phyloP scores from a whole-genome alignment of 2,888 invertebrate species.

The Lochmaea capreae region DNA sequence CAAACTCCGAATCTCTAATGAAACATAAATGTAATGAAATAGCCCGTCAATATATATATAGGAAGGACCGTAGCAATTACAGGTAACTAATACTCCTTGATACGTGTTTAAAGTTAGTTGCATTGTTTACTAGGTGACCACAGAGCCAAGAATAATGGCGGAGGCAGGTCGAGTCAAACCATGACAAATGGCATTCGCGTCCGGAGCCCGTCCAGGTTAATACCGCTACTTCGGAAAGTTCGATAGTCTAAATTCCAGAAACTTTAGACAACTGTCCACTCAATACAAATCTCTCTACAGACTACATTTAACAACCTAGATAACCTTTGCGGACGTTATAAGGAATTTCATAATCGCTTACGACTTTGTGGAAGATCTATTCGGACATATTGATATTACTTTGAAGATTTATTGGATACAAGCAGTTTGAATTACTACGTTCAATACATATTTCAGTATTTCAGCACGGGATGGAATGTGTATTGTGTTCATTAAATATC shows the following conservation, averaged over 20 bases:
- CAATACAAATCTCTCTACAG: constrained; percentile 45
- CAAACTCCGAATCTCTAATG: constrained; percentile 59
- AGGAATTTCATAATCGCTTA: constrained; percentile 58
- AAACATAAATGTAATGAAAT: constrained; percentile 63
- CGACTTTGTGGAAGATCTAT: constrained; percentile 47
- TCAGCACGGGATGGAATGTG: constrained; percentile 4
- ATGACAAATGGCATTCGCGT: constrained; percentile 66
- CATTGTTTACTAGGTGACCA: constrained; percentile 65
- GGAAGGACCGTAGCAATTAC: constrained; percentile 57
- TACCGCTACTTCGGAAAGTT: constrained; percentile 64
- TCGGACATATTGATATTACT: constrained; percentile 45
- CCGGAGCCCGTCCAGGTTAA: constrained; percentile 59
- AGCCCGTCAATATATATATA: constrained; percentile 61
- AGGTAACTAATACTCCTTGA: constrained; percentile 65
- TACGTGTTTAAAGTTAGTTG: constrained; percentile 65
- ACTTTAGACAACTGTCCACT: constrained; percentile 52
- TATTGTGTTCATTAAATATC: neutral
- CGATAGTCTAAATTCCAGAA: constrained; percentile 62
- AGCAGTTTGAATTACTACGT: constrained; percentile 40
- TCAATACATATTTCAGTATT: constrained; percentile 22
- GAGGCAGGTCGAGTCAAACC: constrained; percentile 63
- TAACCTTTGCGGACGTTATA: constrained; percentile 52
- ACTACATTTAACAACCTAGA: constrained; percentile 48
- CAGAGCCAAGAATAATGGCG: constrained; percentile 64
- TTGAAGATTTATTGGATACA: constrained; percentile 50